Base-by-base conservation (phyloP, 2,888 invertebrate genomes). In the Pandemis heparana region DNA sequence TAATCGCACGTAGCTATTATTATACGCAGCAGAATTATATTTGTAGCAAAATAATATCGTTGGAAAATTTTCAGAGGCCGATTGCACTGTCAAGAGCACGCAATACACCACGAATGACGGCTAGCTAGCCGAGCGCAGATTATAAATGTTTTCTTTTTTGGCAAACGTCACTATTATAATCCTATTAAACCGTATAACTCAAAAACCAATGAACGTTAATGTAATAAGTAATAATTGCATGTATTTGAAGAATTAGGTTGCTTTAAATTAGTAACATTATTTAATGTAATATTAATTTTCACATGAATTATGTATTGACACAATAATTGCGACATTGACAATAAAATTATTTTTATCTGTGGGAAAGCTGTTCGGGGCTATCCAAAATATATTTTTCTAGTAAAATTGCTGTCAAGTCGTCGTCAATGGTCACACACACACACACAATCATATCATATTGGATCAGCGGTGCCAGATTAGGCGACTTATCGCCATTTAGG, bases 11-110 rank as follows among this genome's bases (percentile, higher is more conserved):
- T 80, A 75, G 79, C 81, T 76, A 79, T 76, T 83, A 81, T 86
- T 89, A 85, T 90, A 88, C 91, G 91, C 91, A 89, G 91, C 87
- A 89, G 81, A 86, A 81, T 83, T 85, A 84, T 80, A 89, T 69
- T 65, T 60, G 2, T 43, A 61, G 61, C 60, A 74, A 72, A 90
- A 88, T 91, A 92, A 91, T 91, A 91, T 87, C 86, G 83, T 85
- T 79, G 77, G 78, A 85, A 85, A 85, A 82, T 79, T 82, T 84
- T 83, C 82, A 86, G 87, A 89, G 78, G 80, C 79, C 79, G 79
- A 83, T 81, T 79, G 87, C 88, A 86, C 86, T 75, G 75, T 73
- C 75, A 75, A 70, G 83, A 90, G 84, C 86, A 83, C 75, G 81
- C 88, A 89, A 87, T 88, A 79, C 80, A 76, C 69, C 68, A 75